Evolutionary conservation across 2,113 vertebrate species (phyloP).

Genomic region (Salvelinus sp.): DNA sequence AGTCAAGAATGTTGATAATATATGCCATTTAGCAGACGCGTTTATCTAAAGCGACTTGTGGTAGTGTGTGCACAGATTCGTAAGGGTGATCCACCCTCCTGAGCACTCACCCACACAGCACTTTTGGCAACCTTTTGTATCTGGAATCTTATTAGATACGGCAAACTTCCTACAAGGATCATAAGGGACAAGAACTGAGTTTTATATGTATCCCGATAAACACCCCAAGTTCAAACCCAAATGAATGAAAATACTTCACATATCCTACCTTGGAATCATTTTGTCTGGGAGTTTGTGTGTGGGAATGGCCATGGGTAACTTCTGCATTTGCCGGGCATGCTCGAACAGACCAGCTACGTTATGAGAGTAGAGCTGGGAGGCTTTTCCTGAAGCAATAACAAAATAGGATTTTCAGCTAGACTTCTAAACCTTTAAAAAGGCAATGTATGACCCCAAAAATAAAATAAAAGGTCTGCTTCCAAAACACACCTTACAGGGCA

Average conservation of each 20-base stretch:
- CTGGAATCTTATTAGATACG: constrained; percentile 96
- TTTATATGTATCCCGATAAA: not conserved
- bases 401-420: not conserved
- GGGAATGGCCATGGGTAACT: constrained; percentile 94
- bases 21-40: too few species aligned
- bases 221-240: too few species aligned
- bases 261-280: constrained; percentile 90
- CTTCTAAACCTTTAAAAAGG: not conserved
- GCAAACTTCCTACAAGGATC: constrained; percentile 90
- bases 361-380: constrained; percentile 98
- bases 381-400: constrained; percentile 84
- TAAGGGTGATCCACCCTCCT: not conserved
- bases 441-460: not conserved
- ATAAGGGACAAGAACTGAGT: not conserved
- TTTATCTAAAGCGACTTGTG: too few species aligned
- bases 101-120: constrained; percentile 92
- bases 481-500: not conserved
- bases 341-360: constrained; percentile 92
- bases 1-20: too few species aligned
- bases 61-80: not conserved
- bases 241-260: too few species aligned
- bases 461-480: not conserved
- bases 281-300: constrained; percentile 96
- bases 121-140: constrained; percentile 98
- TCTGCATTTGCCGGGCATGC: constrained; percentile 96